These are phyloP conservation scores for Nezara viridula DNA, from an alignment of 2,888 invertebrate genomes.

Conservation along the genomic window DNA sequence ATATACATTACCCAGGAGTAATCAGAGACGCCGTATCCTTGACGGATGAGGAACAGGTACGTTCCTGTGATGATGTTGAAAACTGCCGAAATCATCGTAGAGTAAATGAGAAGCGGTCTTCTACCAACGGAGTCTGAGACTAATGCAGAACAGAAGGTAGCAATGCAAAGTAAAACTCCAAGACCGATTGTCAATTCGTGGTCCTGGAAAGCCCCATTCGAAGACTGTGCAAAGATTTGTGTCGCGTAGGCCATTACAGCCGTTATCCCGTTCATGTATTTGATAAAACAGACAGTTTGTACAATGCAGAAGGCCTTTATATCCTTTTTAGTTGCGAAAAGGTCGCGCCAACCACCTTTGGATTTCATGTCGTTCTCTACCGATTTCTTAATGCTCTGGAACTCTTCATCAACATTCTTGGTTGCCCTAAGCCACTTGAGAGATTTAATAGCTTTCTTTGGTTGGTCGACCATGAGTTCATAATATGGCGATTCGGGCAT, in stretches of 20 bases:
- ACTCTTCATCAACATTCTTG: conserved; percentile 61
- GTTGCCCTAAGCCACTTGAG: conserved; percentile 62
- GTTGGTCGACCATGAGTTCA: conserved; percentile 72
- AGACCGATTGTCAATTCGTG: conserved; percentile 50
- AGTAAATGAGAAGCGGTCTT: conserved; percentile 62
- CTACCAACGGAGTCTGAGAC: conserved; percentile 63
- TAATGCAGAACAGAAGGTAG: conserved; percentile 61
- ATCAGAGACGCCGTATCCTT: conserved; percentile 11
- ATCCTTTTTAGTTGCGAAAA: conserved; percentile 60
- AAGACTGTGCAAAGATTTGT: conserved; percentile 63
- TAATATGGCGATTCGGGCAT: conserved; percentile 77
- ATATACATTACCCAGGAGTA: conserved; percentile 62
- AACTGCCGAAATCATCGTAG: conserved; percentile 57
- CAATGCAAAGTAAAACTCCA: conserved; percentile 59
- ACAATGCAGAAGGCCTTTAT: conserved; percentile 59
- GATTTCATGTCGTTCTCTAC: conserved; percentile 61
- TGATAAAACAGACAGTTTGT: conserved; percentile 56
- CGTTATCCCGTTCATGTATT: conserved; percentile 60
- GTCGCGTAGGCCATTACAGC: conserved; percentile 62
- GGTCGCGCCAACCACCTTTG: conserved; percentile 59
- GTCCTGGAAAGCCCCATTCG: conserved; percentile 66
- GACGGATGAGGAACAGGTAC: conserved; percentile 30
- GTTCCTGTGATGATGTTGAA: background rate
- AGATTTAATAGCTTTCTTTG: conserved; percentile 70
- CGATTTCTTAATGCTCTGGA: conserved; percentile 59